Evolutionary conservation across 2,888 invertebrate species (phyloP), one percentile per base, ranked within the genome.

Genomic region (Acleris cristana): DNA sequence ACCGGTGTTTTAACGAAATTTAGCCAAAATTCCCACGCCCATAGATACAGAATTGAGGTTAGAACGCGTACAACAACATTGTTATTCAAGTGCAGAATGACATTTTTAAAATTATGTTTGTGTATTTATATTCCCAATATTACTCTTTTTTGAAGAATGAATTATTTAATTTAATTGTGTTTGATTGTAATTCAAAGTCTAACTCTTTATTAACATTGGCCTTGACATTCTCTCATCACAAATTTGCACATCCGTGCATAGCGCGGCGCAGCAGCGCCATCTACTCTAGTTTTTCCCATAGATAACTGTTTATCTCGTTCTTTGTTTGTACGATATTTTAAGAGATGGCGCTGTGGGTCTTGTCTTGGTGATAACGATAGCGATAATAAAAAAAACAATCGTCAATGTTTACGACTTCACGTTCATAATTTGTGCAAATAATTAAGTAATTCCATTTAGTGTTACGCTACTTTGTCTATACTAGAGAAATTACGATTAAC

Each of bases 151-250:
- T 49, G 49, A 58, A 40, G 14, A 49, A 57, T 57, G 26, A 44
- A 54, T 19, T 40, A 48, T 48, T 52, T 26, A 26, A 58, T 40
- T 30, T 21, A 12, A 54, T 48, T 19, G n/a, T 23, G 18, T 58
- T 26, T 18, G 23, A 58, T 19, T 58, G 49, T 57, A 57, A 52
- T 61, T 58, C 68, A 53, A 66, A 48, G 52, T 57, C 53, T 66
- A 66, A 68, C 56, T 53, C 67, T 73, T 72, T 72, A 72, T 78
- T 81, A 85, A 80, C 84, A 83, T 80, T 89, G 89, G 87, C 92
- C 91, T 91, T 91, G 91, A 89, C 91, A 90, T 90, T 82, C 78
- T 74, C 86, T 67, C 86, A 86, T 84, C 83, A 84, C 79, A 80
- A 85, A 83, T 84, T 87, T 80, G 86, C 87, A 87, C 86, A 86